These are phyloP conservation scores for Ischnus inquisitorius DNA, from an alignment of 2,888 invertebrate genomes.

Conservation along the genomic window DNA sequence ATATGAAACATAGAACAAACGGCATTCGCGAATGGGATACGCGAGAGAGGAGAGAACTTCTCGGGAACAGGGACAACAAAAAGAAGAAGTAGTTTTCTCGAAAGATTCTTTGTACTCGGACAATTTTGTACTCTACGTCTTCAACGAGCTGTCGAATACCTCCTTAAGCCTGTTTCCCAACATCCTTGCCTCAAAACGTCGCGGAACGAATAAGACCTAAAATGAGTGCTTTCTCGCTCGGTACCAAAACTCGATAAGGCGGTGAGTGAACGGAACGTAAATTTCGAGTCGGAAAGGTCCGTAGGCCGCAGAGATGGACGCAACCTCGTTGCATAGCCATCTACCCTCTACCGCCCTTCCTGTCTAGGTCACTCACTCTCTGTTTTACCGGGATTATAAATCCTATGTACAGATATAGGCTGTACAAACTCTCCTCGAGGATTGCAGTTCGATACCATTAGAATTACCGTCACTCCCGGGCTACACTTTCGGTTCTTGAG, in stretches of 20 bases:
- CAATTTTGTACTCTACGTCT: constrained; percentile 47
- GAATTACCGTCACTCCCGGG: constrained; percentile 75
- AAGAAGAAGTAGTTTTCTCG: constrained; percentile 29
- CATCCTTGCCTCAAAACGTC: not conserved
- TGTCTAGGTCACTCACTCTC: constrained; percentile 32
- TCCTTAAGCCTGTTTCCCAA: constrained; percentile 53
- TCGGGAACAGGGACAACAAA: constrained; percentile 10
- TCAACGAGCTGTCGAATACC: constrained; percentile 56
- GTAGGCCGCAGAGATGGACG: constrained; percentile 16
- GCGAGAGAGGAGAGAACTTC: constrained; percentile 26
- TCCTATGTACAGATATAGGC: constrained; percentile 43
- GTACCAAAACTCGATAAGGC: constrained; percentile 43
- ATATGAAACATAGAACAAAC: constrained; percentile 18
- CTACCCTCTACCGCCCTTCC: too few relatives aligned
- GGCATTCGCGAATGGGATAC: constrained; percentile 19
- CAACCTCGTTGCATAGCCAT: constrained; percentile 27
- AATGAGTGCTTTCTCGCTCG: not conserved
- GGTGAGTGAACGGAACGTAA: constrained; percentile 41
- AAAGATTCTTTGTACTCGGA: constrained; percentile 47
- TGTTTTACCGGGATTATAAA: constrained; percentile 22
- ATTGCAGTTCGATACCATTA: constrained; percentile 71
- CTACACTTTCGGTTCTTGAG: constrained; percentile 29
- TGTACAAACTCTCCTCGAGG: constrained; percentile 69
- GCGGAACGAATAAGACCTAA: not conserved
- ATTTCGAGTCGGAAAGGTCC: constrained; percentile 36